A percentile compares a stretch with the other conserved stretches of the same genome.
Conservation (phyloP, 2,113 vertebrate species). For the Chunga burmeisteri region DNA sequence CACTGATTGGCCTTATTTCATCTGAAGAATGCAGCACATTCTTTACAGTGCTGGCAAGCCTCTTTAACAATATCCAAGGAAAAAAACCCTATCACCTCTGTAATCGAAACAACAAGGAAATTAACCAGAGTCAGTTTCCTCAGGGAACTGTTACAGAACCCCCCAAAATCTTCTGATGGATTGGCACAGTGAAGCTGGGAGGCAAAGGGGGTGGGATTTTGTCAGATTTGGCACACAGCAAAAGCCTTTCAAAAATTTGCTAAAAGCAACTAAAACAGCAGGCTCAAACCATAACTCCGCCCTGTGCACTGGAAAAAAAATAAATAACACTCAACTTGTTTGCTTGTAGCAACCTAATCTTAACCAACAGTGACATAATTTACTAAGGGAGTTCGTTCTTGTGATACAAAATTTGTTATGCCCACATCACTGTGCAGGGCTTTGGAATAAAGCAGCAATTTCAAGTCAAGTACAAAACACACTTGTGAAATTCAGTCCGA, state of each 20-base stretch:
- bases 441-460: constrained; percentile 60
- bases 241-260: constrained; percentile 42
- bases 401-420: constrained; percentile 34
- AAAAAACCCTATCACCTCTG: constrained; percentile 74
- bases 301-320: constrained; percentile 17
- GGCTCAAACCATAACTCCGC: constrained; percentile 17
- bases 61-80: constrained; percentile 78
- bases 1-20: constrained; percentile 92
- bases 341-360: constrained; percentile 76
- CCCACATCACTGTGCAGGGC: constrained; percentile 26
- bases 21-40: constrained; percentile 82
- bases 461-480: constrained; percentile 69
- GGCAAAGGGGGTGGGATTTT: not conserved
- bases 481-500: constrained; percentile 75
- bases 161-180: constrained; percentile 28
- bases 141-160: constrained; percentile 33
- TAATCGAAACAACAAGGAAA: constrained; percentile 78
- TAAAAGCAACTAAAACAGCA: constrained; percentile 48
- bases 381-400: constrained; percentile 41
- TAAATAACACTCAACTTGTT: constrained; percentile 36
- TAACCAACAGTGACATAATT: constrained; percentile 68
- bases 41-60: constrained; percentile 77
- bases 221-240: not conserved
- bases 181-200: not conserved
- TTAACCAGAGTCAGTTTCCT: constrained; percentile 70